These are phyloP conservation scores for Brachyrhaphis roseni DNA, from an alignment of 2,797 vertebrate genomes.

Conservation along the genomic window DNA sequence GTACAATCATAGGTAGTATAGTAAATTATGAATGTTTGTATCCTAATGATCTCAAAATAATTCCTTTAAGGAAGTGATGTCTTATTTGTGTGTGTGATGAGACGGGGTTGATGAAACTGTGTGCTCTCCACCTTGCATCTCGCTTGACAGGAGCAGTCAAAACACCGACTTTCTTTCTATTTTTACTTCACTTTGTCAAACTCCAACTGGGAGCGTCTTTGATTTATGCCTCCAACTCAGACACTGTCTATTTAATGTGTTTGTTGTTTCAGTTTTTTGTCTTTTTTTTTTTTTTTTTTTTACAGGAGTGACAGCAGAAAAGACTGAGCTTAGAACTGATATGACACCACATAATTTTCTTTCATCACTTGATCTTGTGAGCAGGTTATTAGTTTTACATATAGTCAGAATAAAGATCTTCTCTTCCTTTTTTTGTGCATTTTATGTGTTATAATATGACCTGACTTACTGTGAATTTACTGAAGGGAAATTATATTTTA, in stretches of 20 bases:
- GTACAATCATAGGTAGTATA: not conserved
- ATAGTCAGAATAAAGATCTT: not conserved
- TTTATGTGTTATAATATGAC: not conserved
- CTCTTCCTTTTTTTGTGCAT: not conserved
- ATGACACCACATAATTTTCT: not conserved
- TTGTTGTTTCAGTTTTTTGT: constrained; percentile 9
- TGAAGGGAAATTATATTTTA: not conserved
- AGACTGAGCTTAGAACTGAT: not conserved
- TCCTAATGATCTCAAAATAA: not conserved
- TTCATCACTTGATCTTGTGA: not conserved
- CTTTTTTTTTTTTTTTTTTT: constrained; percentile 1
- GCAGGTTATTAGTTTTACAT: not conserved
- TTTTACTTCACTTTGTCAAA: constrained; percentile 30
- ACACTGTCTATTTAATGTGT: constrained; percentile 8
- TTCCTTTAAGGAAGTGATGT: not conserved
- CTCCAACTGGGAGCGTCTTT: constrained; percentile 31
- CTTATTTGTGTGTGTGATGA: not conserved
- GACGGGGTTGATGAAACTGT: not conserved
- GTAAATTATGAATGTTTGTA: not conserved
- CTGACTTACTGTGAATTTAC: not conserved
- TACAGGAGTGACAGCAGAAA: constrained; percentile 5
- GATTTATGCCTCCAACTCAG: constrained; percentile 21
- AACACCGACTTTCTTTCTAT: constrained; percentile 18
- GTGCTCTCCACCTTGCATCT: not conserved
- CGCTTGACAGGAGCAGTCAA: constrained; percentile 19